Conservation (phyloP, 2,888 invertebrate species). For the Andrena praecox region DNA sequence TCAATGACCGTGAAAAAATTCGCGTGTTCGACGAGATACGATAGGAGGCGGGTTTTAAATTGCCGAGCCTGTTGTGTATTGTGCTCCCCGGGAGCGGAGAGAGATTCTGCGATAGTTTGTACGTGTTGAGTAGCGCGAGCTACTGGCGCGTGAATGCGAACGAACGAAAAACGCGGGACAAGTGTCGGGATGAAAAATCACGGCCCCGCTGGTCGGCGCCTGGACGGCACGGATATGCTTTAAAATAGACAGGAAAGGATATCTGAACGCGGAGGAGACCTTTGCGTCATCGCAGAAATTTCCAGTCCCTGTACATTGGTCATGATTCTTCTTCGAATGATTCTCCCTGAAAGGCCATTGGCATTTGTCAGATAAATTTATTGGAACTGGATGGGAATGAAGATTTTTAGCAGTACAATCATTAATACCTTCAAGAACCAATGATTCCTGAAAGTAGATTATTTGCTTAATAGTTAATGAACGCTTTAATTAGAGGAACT, state of each 20-base stretch:
- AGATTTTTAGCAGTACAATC: too few species aligned
- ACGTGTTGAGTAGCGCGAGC: not conserved
- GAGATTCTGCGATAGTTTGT: constrained; percentile 10
- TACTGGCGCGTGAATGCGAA: constrained; percentile 13
- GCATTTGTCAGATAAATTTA: too few species aligned
- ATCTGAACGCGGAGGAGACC: too few species aligned
- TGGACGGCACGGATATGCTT: not conserved
- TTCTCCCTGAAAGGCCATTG: too few species aligned
- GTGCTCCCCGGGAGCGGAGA: not conserved
- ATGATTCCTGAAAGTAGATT: too few species aligned
- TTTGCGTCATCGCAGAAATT: too few species aligned
- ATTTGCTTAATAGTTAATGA: too few species aligned
- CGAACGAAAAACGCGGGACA: not conserved
- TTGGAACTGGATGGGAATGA: too few species aligned
- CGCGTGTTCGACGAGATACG: constrained; percentile 39
- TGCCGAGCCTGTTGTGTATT: constrained; percentile 1
- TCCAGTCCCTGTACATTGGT: too few species aligned
- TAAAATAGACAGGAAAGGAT: not conserved
- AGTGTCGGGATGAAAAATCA: not conserved
- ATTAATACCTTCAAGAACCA: too few species aligned
- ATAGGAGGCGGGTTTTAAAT: constrained; percentile 37
- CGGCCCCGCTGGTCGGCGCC: not conserved
- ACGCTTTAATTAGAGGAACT: too few species aligned
- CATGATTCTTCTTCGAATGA: too few species aligned
- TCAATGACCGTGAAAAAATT: constrained; percentile 66